phyloP scores from a whole-genome alignment of 2,888 invertebrate species.

The Morpho helenor region DNA sequence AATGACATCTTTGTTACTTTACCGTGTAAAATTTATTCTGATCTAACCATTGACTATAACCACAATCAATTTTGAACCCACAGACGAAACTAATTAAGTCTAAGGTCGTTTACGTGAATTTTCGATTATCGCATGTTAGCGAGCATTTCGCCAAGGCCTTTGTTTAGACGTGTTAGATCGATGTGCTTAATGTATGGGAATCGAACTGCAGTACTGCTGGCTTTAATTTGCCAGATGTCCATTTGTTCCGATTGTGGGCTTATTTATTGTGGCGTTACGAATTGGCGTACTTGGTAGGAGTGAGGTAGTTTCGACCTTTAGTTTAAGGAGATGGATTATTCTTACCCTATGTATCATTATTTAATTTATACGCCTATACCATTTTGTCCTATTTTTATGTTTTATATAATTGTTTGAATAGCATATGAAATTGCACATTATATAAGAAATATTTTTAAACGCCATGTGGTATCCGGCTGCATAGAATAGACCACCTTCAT shows the following conservation, averaged over 20 bases:
- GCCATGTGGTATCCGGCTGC: too few species aligned
- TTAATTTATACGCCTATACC: background rate
- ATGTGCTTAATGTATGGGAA: slow-evolving; percentile 72
- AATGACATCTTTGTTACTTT: background rate
- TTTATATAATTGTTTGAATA: too few species aligned
- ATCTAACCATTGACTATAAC: slow-evolving; percentile 3
- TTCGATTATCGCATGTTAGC: slow-evolving; percentile 63
- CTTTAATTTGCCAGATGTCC: slow-evolving; percentile 76
- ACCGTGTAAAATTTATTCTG: slow-evolving; percentile 16
- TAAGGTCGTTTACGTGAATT: slow-evolving; percentile 20
- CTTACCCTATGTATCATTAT: slow-evolving; percentile 11
- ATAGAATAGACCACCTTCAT: too few species aligned
- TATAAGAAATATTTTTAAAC: too few species aligned
- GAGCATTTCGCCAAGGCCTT: slow-evolving; percentile 60
- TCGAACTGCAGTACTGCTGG: slow-evolving; percentile 53
- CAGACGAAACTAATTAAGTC: slow-evolving; percentile 10
- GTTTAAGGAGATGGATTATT: slow-evolving; percentile 27
- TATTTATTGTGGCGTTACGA: slow-evolving; percentile 64
- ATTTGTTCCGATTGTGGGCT: slow-evolving; percentile 73
- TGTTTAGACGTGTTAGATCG: slow-evolving; percentile 74
- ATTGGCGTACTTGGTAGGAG: slow-evolving; percentile 44
- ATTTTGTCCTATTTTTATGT: too few species aligned
- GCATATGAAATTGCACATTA: too few species aligned
- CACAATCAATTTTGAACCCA: slow-evolving; percentile 20
- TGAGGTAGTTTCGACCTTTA: slow-evolving; percentile 29